Evolutionary conservation across 2,113 vertebrate species (phyloP).

Genomic region (Origma solitaria): DNA sequence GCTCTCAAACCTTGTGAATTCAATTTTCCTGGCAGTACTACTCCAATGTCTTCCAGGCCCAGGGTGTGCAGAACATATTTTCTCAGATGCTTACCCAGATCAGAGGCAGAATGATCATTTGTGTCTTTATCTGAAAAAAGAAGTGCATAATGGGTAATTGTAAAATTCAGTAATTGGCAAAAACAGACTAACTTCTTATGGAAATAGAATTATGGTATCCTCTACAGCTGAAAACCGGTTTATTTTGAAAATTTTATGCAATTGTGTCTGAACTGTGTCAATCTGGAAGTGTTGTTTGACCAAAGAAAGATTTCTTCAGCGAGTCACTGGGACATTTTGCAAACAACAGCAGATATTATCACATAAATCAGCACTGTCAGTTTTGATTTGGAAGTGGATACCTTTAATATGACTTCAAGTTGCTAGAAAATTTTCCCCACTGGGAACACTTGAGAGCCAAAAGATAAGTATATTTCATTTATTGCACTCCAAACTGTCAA

Average conservation of each 20-base stretch:
- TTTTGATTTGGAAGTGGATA: constrained; percentile 20
- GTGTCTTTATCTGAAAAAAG: background rate
- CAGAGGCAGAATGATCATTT: background rate
- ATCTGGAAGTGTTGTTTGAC: background rate
- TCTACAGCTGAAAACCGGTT: background rate
- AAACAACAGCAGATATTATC: background rate
- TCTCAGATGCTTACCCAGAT: background rate
- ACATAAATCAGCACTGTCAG: background rate
- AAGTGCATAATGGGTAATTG: background rate
- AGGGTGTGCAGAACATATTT: background rate
- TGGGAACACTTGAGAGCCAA: background rate
- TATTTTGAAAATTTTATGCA: background rate
- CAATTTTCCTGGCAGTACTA: background rate
- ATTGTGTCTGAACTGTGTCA: background rate
- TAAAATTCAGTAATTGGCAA: background rate
- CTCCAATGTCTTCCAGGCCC: background rate
- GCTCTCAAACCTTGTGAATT: background rate
- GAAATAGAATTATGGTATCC: background rate
- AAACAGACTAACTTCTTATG: background rate
- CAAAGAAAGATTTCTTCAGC: background rate
- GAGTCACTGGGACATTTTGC: background rate
- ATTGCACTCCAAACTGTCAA: constrained; percentile 12
- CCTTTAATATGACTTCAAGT: background rate
- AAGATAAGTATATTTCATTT: constrained; percentile 24
- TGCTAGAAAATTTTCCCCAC: background rate